phyloP scores from a whole-genome alignment of 53 echinoderm and acorn worm genomes.

The Mesocentrotus franciscanus region DNA sequence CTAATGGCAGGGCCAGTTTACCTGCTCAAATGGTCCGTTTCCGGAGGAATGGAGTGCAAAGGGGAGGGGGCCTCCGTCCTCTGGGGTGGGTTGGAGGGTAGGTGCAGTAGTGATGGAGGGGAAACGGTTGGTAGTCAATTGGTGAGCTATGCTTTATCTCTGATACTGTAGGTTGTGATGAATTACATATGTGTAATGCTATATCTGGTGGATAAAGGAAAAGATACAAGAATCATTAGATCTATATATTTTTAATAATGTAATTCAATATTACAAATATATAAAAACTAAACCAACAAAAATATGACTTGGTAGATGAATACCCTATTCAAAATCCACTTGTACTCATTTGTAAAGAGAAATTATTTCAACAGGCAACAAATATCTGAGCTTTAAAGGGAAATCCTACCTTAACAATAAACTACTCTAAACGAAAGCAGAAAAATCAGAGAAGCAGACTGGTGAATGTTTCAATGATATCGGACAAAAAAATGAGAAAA shows the following conservation, averaged over 20 bases:
- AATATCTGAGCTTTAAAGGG: neutral
- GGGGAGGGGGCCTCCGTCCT: slow-evolving; percentile 32
- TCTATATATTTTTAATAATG: neutral
- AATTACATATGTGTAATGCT: neutral
- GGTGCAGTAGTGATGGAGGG: neutral
- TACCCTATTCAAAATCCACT: neutral
- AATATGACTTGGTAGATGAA: neutral
- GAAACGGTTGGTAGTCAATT: neutral
- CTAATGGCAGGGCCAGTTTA: slow-evolving; percentile 68
- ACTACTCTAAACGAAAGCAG: no score
- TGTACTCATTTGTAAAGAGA: neutral
- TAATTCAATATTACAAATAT: neutral
- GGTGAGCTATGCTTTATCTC: neutral
- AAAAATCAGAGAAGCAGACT: no score
- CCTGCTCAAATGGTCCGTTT: slow-evolving; percentile 54
- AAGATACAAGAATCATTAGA: neutral
- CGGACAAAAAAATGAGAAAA: no score
- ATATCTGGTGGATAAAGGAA: neutral
- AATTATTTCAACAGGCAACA: no score
- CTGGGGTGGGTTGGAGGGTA: slow-evolving; percentile 13
- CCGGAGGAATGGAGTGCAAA: neutral
- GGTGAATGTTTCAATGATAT: no score
- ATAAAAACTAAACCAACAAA: neutral
- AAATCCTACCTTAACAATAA: no score
- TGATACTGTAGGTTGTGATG: neutral